A percentile compares a stretch with the other conserved stretches of the same genome.
Conservation (phyloP, 2,113 vertebrate species). For the Sorex araneus region DNA sequence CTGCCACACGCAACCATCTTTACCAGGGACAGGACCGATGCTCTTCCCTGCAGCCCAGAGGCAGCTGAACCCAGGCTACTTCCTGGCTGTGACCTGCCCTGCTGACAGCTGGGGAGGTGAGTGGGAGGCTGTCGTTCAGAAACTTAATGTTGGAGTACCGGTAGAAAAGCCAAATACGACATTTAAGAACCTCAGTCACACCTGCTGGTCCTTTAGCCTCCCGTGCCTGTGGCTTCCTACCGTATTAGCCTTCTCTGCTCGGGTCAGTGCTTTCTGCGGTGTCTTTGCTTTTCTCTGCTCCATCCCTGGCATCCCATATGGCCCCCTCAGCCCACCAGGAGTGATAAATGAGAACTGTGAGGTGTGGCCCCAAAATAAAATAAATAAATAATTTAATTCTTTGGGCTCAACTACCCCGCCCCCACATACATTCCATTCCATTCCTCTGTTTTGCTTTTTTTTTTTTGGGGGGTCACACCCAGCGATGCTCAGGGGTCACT, state of each 20-base stretch:
- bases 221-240: background rate
- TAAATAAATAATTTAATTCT: background rate
- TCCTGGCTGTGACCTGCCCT: background rate
- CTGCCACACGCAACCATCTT: background rate
- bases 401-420: no score
- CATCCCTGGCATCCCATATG: background rate
- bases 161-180: background rate
- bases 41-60: background rate
- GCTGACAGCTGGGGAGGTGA: background rate
- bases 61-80: background rate
- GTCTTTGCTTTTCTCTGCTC: background rate
- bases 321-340: background rate
- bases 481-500: no score
- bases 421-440: no score
- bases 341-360: no score
- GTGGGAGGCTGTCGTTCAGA: background rate
- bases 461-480: no score
- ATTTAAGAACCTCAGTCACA: no score
- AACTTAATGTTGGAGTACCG: background rate
- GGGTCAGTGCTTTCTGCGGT: background rate
- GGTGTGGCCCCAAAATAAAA: no score
- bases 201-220: background rate
- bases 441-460: no score
- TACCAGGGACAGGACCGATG: background rate
- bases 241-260: background rate